phyloP scores from a whole-genome alignment of 2,888 invertebrate genomes.

The Nasonovia ribisnigri region DNA sequence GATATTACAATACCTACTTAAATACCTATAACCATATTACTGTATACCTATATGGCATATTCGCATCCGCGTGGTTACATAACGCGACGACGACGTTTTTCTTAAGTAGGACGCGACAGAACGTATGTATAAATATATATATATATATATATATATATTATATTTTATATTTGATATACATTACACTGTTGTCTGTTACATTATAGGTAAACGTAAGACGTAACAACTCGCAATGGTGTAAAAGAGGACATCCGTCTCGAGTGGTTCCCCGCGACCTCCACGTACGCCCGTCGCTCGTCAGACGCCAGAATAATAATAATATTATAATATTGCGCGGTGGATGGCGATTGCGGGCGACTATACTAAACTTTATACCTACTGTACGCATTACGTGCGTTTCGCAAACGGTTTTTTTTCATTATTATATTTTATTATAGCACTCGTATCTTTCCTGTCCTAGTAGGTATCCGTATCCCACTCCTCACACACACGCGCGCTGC shows the following conservation, averaged over 20 bases:
- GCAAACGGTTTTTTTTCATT: neutral
- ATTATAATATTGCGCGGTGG: neutral
- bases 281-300: neutral
- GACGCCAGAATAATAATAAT: neutral
- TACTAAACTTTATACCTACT: neutral
- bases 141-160: neutral
- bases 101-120: conserved; percentile 23
- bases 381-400: neutral
- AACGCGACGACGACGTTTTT: neutral
- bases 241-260: conserved; percentile 34
- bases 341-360: neutral
- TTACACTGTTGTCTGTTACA: neutral
- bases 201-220: neutral
- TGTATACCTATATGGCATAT: neutral
- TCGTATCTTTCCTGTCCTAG: neutral
- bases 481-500: neutral
- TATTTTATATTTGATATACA: neutral
- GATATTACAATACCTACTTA: neutral
- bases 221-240: neutral
- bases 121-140: neutral
- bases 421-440: neutral
- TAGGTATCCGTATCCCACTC: neutral
- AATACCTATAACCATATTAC: neutral
- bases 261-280: neutral
- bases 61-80: neutral